phyloP scores from a whole-genome alignment of 2,888 invertebrate genomes.

The Micropterix aruncella region DNA sequence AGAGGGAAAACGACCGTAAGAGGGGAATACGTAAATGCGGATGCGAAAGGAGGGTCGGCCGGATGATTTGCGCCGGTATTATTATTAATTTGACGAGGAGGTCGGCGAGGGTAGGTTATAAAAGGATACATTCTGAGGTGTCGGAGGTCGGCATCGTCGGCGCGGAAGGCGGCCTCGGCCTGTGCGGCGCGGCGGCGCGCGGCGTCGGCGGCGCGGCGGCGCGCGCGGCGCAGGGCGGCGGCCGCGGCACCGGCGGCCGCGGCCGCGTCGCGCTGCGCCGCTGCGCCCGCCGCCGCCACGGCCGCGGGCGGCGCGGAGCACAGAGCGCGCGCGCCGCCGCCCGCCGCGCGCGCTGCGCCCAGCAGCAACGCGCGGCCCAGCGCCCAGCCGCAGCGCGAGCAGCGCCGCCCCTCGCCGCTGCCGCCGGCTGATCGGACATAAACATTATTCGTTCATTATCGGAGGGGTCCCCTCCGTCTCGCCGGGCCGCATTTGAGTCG shows the following conservation, averaged over 20 bases:
- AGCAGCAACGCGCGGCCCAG: not conserved
- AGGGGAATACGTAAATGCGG: too few relatives aligned
- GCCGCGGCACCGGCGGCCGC: slow-evolving; percentile 16
- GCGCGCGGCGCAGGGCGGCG: slow-evolving; percentile 26
- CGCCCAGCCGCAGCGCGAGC: not conserved
- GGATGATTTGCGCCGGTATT: not conserved
- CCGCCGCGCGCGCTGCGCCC: not conserved
- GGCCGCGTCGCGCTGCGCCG: slow-evolving; percentile 13
- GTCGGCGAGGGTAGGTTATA: not conserved
- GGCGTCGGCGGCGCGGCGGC: slow-evolving; percentile 23
- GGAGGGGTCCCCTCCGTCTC: too few relatives aligned
- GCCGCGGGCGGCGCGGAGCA: slow-evolving; percentile 21
- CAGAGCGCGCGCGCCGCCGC: not conserved
- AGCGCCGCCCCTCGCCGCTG: not conserved
- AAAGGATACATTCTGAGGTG: slow-evolving; percentile 35
- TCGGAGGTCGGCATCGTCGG: slow-evolving; percentile 24
- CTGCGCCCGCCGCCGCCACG: slow-evolving; percentile 20
- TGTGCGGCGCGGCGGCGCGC: slow-evolving; percentile 23
- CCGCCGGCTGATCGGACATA: not conserved
- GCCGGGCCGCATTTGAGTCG: too few relatives aligned
- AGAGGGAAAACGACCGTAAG: too few relatives aligned
- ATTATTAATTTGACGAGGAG: too few relatives aligned
- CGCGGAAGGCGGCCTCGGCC: slow-evolving; percentile 26
- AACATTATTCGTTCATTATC: too few relatives aligned
- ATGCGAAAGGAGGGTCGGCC: not conserved